Base-by-base conservation (phyloP, 2,113 vertebrate genomes). In the Silurus meridionalis region DNA sequence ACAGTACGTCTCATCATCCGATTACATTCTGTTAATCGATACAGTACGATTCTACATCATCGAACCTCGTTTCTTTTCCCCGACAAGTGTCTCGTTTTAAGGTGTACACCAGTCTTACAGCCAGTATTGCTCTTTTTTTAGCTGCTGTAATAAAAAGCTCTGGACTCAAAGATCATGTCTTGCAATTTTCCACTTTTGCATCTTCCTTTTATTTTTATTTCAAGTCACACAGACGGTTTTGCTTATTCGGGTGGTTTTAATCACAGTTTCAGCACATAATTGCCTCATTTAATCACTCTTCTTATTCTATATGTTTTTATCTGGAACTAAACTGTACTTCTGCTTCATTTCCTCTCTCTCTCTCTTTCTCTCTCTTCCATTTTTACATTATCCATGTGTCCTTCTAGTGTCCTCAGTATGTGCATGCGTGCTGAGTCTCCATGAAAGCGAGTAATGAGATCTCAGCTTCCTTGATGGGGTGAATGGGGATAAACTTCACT, bases 1-100 rank as follows among this genome's bases (percentile, higher is more conserved):
- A 89, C 92, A 93, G n/a, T 93, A 92, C 93, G 92, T 92, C 86
- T 77, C 82, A 87, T 88, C 60, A 83, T 93, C 90, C 90, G 53
- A 85, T 50, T 23, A 77, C 82, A 66, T 61, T 53, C 48, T n/a
- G n/a, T 79, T 23, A 64, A 25, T 66, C 53, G 7, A 8, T n/a
- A 58, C 57, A 61, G 19, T 61, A 13, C 15, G 5, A 71, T 82
- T 46, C 90, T 91, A 91, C 91, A 90, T 93, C 89, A 90, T 75
- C 85, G 64, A 25, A 64, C 83, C 83, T 67, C 53, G 69, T 84
- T 53, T 82, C n/a, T 50, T 57, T 79, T 37, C 7, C 8, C 10
- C 3, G 0, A 79, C 53, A 28, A 2, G 23, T 55, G 6, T 79
- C 8, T 28, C 14, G 57, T 57, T 79, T 7, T 79, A 25, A 14